These are phyloP conservation scores for Hippopotamus amphibius DNA, from an alignment of 2,113 vertebrate genomes.

Conservation along the genomic window DNA sequence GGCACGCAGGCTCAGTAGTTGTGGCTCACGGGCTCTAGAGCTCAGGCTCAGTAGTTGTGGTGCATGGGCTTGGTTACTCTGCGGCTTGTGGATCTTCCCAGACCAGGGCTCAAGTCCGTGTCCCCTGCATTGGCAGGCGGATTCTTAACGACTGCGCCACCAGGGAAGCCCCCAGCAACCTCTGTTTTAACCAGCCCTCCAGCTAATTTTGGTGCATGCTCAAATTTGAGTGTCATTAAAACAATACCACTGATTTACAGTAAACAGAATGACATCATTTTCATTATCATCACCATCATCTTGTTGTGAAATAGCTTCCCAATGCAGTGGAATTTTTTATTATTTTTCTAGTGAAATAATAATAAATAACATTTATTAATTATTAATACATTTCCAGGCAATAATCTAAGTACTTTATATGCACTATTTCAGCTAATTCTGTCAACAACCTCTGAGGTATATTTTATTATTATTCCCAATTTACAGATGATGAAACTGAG, in stretches of 20 bases:
- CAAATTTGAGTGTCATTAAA: background rate
- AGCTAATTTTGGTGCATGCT: background rate
- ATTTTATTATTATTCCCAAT: background rate
- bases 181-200: background rate
- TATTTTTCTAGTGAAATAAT: background rate
- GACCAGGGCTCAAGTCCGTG: no score
- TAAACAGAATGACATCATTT: background rate
- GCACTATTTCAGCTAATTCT: conserved; percentile 22
- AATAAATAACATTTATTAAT: background rate
- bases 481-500: background rate
- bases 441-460: background rate
- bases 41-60: no score
- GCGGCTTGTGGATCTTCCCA: no score
- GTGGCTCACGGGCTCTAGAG: no score
- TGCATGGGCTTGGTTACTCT: no score
- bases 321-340: background rate
- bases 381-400: conserved; percentile 19
- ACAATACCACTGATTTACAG: background rate
- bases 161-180: background rate
- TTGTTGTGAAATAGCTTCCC: background rate
- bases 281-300: background rate
- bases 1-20: no score
- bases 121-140: no score
- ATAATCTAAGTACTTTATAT: background rate
- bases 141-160: no score